These are phyloP conservation scores for Aurelia sp. DNA, from an alignment of 30 jellyfish, hydroid and myxozoan species.

Conservation along the genomic window DNA sequence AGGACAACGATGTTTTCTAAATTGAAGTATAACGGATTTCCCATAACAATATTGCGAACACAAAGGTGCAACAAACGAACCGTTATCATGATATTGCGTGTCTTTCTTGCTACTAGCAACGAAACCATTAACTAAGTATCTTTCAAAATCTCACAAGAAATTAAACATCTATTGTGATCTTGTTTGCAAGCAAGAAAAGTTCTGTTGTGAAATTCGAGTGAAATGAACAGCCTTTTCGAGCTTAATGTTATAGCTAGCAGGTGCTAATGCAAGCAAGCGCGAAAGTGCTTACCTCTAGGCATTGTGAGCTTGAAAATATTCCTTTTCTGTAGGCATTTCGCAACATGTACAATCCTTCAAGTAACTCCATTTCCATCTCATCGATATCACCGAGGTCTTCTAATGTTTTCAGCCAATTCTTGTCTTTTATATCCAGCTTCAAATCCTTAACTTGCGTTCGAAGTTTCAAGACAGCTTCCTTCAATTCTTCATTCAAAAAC, in stretches of 20 bases:
- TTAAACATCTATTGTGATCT: too few species aligned
- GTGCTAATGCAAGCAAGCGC: neutral
- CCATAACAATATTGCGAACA: too few species aligned
- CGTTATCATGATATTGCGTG: too few species aligned
- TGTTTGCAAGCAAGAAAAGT: too few species aligned
- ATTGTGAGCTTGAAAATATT: constrained; percentile 58
- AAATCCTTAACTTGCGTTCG: constrained; percentile 62
- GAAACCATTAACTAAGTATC: too few species aligned
- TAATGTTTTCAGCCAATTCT: constrained; percentile 69
- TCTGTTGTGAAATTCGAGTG: too few species aligned
- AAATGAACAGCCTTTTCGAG: too few species aligned
- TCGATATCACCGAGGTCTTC: constrained; percentile 72
- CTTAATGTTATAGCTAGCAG: neutral
- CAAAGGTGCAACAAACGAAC: too few species aligned
- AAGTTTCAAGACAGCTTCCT: constrained; percentile 73
- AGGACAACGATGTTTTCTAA: too few species aligned
- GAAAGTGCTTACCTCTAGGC: constrained; percentile 34
- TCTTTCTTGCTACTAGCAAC: too few species aligned
- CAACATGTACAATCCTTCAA: constrained; percentile 87
- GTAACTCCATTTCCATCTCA: constrained; percentile 73
- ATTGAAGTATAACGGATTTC: too few species aligned
- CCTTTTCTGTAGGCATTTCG: constrained; percentile 84
- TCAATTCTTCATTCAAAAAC: constrained; percentile 68
- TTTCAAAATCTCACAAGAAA: too few species aligned
- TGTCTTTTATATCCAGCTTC: constrained; percentile 62